These are phyloP conservation scores for Drosophila kanekoi DNA, from an alignment of 2,888 invertebrate genomes.

Conservation along the genomic window DNA sequence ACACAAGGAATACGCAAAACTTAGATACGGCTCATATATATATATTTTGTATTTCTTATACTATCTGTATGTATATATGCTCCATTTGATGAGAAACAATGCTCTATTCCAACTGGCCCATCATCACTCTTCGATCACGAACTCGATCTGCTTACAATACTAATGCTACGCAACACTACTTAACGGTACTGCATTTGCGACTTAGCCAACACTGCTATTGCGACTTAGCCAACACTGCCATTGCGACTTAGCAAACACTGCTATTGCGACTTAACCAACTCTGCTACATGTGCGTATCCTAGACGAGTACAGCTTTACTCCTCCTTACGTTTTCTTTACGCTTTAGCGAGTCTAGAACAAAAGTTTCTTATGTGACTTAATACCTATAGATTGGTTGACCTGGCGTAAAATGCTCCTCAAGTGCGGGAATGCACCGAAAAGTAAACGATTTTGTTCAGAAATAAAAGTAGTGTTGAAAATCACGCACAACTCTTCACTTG, in stretches of 20 bases:
- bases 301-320: slow-evolving; percentile 24
- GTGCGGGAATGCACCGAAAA: slow-evolving; percentile 25
- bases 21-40: slow-evolving; percentile 13
- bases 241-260: slow-evolving; percentile 1
- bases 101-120: slow-evolving; percentile 53
- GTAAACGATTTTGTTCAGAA: too few relatives aligned
- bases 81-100: slow-evolving; percentile 46
- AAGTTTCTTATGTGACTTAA: slow-evolving; percentile 16
- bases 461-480: too few relatives aligned
- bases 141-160: slow-evolving; percentile 4
- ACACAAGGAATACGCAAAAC: slow-evolving; percentile 59
- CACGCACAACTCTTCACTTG: too few relatives aligned
- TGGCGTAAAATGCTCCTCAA: slow-evolving; percentile 13
- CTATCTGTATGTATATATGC: slow-evolving; percentile 13
- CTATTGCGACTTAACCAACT: slow-evolving; percentile 13
- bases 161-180: slow-evolving; percentile 14
- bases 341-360: slow-evolving; percentile 39
- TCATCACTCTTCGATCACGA: slow-evolving; percentile 57
- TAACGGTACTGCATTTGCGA: slow-evolving; percentile 5
- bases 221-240: slow-evolving; percentile 22
- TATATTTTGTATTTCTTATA: slow-evolving; percentile 6
- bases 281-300: slow-evolving; percentile 17
- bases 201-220: slow-evolving; percentile 22
- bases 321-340: slow-evolving; percentile 1
- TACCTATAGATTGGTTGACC: slow-evolving; percentile 10